These are phyloP conservation scores for Suricata suricatta DNA, from an alignment of 2,113 vertebrate species.

Conservation along the genomic window DNA sequence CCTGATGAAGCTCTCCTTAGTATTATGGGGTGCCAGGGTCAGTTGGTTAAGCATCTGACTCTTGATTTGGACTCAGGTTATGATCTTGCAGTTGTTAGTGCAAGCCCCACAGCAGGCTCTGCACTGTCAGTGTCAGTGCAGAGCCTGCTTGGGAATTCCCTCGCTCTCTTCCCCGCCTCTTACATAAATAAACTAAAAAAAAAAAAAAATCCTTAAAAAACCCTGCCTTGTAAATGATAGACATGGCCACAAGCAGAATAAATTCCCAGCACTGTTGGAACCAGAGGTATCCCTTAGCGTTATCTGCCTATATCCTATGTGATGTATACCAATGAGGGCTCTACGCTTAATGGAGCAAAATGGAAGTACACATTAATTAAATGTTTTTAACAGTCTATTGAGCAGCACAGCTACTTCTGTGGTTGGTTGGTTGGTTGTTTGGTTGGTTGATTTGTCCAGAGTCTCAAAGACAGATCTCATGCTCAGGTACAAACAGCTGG, in stretches of 20 bases:
- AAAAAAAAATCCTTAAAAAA: not conserved
- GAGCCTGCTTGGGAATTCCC: no score
- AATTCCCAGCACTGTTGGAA: not conserved
- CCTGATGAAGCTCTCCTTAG: not conserved
- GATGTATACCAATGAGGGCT: not conserved
- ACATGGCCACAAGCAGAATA: not conserved
- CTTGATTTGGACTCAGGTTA: no score
- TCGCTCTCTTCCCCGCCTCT: no score
- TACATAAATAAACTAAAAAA: not conserved
- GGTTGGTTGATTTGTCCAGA: not conserved
- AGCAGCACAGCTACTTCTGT: not conserved
- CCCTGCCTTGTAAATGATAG: not conserved
- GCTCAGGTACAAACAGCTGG: constrained; percentile 45
- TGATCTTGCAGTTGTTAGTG: no score
- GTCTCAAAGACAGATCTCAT: not conserved
- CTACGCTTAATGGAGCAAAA: not conserved
- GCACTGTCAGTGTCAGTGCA: no score
- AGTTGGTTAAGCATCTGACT: no score
- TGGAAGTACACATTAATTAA: not conserved
- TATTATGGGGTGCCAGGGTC: not conserved
- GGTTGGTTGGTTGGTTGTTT: not conserved
- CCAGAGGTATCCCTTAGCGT: not conserved
- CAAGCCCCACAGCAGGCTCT: no score
- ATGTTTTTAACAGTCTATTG: not conserved
- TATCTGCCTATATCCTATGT: not conserved